Evolutionary conservation across 2,797 vertebrate genomes (phyloP), one percentile per base, ranked within the genome.

Genomic region (Megaceryle alcyon): DNA sequence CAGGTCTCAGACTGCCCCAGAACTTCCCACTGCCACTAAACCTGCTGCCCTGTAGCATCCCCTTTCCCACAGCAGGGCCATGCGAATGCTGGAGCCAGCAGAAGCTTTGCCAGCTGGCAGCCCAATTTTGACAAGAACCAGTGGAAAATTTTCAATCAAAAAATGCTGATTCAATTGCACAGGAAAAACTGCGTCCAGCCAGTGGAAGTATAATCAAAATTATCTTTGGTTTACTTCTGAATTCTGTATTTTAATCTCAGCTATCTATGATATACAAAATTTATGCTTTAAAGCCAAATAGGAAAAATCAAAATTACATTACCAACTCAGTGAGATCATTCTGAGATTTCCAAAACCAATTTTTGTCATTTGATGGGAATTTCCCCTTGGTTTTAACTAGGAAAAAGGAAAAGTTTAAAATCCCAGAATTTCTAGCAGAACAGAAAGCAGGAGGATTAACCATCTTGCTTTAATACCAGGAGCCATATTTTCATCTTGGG

Each of bases 161-260:
- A 95, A 90, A 57, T 80, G 89, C 95, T 94, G 80, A 91, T 96
- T 94, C 96, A 91, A 65, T 86, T 1, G 1, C 75, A 64, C 22
- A 87, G 61, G 49, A 86, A 82, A 91, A 88, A 88, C 21, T 43
- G 37, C 6, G 2, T 60, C 79, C 8, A 17, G 77, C 43, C 72
- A 66, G 48, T 86, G 66, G 44, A 92, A 79, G n/a, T 43, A 23
- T 68, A 94, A 95, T 95, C 88, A 94, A 68, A 96, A 94, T 93
- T 96, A 92, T 90, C 73, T 85, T 77, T 88, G 49, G n/a, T 56
- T 95, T 93, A 82, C 90, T 90, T 93, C 65, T 90, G 70, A 90
- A 88, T 31, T 26, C 48, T 33, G 21, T 64, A 64, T 91, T 96
- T 92, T 86, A 92, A 94, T 88, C 75, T 90, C 8, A 3, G 46